Percentiles rank a stretch among this genome's conserved stretches.
Evolutionary conservation across 2,888 invertebrate genomes (phyloP).

Genomic region (Leptopterna dolabrata): DNA sequence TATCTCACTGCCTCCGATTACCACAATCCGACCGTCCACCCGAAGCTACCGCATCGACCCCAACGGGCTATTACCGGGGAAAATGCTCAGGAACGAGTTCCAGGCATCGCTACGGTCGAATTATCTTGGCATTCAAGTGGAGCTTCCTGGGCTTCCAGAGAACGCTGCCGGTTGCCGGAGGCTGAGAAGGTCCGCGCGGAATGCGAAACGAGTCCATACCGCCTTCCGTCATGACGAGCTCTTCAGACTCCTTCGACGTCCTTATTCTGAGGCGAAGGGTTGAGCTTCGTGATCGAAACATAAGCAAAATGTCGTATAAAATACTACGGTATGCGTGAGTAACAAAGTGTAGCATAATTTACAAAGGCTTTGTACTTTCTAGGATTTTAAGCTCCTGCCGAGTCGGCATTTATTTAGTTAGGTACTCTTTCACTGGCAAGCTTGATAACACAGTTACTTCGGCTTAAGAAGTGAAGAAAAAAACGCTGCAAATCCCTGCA

Average conservation of each 20-base stretch:
- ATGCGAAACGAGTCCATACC: conserved; percentile 24
- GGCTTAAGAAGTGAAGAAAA: no score
- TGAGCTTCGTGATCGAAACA: no score
- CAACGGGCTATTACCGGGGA: neutral
- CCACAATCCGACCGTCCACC: neutral
- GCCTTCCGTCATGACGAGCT: neutral
- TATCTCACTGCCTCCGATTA: neutral
- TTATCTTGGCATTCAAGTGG: conserved; percentile 29
- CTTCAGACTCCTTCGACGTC: neutral
- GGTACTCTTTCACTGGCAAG: no score
- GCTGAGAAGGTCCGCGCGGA: neutral
- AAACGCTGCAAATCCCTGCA: no score
- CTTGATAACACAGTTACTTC: no score
- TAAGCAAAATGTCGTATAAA: no score
- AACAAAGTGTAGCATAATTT: no score
- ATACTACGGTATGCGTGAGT: no score
- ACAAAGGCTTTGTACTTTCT: no score
- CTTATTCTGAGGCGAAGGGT: neutral
- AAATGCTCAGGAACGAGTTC: conserved; percentile 3
- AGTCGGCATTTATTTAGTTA: no score
- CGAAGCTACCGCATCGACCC: neutral
- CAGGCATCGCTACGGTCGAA: conserved; percentile 29
- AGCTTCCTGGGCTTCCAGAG: neutral
- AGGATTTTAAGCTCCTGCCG: no score
- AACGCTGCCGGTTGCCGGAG: neutral